Evolutionary conservation across 1,140 invertebrate species (phyloP), one percentile per base, ranked within the genome.

Genomic region (Diprion similis): DNA sequence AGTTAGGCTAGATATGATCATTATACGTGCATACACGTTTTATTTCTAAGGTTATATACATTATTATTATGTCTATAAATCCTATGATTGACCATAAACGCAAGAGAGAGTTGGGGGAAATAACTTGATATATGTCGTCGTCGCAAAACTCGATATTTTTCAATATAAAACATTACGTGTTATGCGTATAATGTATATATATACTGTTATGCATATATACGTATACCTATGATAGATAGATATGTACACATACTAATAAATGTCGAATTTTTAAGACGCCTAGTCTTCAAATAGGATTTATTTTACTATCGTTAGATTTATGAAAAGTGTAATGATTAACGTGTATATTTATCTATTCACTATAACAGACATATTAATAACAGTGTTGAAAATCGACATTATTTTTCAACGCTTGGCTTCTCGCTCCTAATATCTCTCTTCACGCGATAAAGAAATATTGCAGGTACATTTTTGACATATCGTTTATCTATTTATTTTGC

Each of bases 271-370:
- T 59, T 13, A 59, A 17, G 51, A 37, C 51, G 51, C 51, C 51
- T 59, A 59, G 51, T 59, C 51, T 59, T 59, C 51, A 59, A 59
- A 59, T 59, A 59, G 11, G 51, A 59, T 59, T 59, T 59, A 59
- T 59, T 59, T 59, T 17, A 59, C 51, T 59, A 59, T 59, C 51
- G 51, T 59, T 59, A 59, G 51, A 8, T 8, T 59, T 59, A 59
- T 17, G 9, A 13, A 59, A 59, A 59, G 51, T 59, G n/a, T 59
- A 15, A 1, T 37, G 6, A 37, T 37, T 37, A 37, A 37, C 6
- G 24, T 59, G n/a, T 59, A 59, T 59, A 59, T 17, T 59, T 59
- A 59, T 59, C 51, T 59, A 59, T 15, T 59, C 51, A 59, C 9
- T 59, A 17, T 59, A 13, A 37, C 24, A 37, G 24, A 37, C 24